Conservation (phyloP, 1,140 invertebrate genomes). For the Trachymyrmex septentrionalis region DNA sequence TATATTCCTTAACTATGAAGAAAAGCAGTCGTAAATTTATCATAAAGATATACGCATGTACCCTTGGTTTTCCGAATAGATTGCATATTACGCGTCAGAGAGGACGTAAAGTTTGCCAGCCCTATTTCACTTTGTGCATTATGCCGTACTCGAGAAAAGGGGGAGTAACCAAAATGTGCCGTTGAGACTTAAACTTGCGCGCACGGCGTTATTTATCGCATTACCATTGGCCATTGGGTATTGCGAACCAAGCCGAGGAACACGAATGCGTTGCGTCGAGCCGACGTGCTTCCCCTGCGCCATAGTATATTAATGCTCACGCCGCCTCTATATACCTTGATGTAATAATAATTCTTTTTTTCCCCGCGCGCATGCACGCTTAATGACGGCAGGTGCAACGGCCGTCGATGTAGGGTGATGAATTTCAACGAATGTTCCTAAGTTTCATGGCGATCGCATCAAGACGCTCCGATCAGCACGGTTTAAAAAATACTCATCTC, state of each 20-base stretch:
- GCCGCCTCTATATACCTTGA: slow-evolving; percentile 42
- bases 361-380: slow-evolving; percentile 39
- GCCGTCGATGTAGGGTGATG: slow-evolving; percentile 13
- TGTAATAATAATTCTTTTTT: slow-evolving; percentile 60
- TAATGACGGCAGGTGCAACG: slow-evolving; percentile 60
- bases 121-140: slow-evolving; percentile 17
- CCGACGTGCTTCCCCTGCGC: slow-evolving; percentile 28
- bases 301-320: slow-evolving; percentile 59
- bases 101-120: neutral
- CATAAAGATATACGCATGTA: neutral
- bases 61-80: neutral
- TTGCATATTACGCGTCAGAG: neutral
- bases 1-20: neutral
- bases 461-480: neutral
- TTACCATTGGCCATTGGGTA: slow-evolving; percentile 21
- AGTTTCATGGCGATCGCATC: slow-evolving; percentile 13
- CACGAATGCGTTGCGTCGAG: slow-evolving; percentile 46
- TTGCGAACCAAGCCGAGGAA: slow-evolving; percentile 38
- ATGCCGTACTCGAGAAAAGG: neutral
- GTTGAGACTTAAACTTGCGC: slow-evolving; percentile 20
- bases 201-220: slow-evolving; percentile 33
- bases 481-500: neutral
- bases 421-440: slow-evolving; percentile 43
- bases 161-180: slow-evolving; percentile 39
- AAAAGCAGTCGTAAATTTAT: neutral